Evolutionary conservation across 2,888 invertebrate genomes (phyloP).

Genomic region (Catocala fraxini): DNA sequence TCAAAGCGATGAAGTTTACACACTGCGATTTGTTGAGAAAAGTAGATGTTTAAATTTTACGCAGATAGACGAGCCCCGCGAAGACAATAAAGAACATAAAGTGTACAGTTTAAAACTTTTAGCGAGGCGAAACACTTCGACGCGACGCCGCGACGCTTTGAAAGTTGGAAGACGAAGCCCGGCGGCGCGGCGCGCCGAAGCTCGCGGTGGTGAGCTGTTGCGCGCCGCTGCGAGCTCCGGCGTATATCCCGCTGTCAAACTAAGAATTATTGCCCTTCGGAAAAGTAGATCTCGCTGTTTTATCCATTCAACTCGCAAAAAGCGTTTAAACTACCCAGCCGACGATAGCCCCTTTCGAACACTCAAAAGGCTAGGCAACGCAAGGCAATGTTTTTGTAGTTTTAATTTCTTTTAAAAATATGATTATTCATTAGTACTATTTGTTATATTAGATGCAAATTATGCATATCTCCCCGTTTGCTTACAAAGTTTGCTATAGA

Average conservation of each 20-base stretch:
- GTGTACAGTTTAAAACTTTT: slow-evolving; percentile 83
- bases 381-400: slow-evolving; percentile 11
- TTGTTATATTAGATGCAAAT: slow-evolving; percentile 11
- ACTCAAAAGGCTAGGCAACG: background rate
- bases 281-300: slow-evolving; percentile 59
- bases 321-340: slow-evolving; percentile 56
- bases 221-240: slow-evolving; percentile 55
- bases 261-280: slow-evolving; percentile 78
- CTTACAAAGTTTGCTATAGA: slow-evolving; percentile 23
- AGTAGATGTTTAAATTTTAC: slow-evolving; percentile 75
- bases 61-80: slow-evolving; percentile 68
- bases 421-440: too few relatives aligned
- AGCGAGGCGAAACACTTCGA: slow-evolving; percentile 71
- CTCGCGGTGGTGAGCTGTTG: slow-evolving; percentile 50
- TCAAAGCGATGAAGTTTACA: slow-evolving; percentile 64
- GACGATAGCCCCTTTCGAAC: slow-evolving; percentile 27
- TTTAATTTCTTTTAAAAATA: slow-evolving; percentile 1
- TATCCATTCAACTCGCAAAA: slow-evolving; percentile 59
- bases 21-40: slow-evolving; percentile 64
- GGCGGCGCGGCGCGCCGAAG: slow-evolving; percentile 49
- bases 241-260: slow-evolving; percentile 72
- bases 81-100: slow-evolving; percentile 84
- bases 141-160: slow-evolving; percentile 71
- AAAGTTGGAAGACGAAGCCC: slow-evolving; percentile 79
- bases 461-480: slow-evolving; percentile 14